Evolutionary conservation across 2,113 vertebrate species (phyloP), one percentile per base, ranked within the genome.

Genomic region (Indicator maculatus): DNA sequence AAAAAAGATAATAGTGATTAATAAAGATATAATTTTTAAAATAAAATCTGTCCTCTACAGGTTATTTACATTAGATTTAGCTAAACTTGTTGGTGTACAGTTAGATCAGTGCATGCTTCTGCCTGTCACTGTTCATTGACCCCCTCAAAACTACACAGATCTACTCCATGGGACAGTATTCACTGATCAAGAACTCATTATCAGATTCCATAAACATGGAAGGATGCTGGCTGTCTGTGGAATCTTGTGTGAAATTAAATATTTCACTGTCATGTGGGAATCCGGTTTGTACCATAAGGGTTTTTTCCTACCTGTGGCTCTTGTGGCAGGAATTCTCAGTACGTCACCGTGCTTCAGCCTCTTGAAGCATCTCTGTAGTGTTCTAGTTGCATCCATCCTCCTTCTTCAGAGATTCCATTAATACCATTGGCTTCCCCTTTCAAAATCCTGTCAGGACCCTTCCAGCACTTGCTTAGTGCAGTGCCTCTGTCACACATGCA

Each of bases 331-430:
- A 80, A 45, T 33, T 9, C 26, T 19, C 1, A 0, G 33, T 67
- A 38, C 33, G 23, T 30, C 53, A 3, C 6, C 23, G 30, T 5
- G 9, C 9, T 23, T 17, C 2, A 1, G 19, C 47, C 11, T 75
- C 66, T 59, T 71, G n/a, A 64, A 69, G 26, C 41, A 24, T 9
- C 10, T 5, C 53, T 0, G 0, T 16, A 39, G 28, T 16, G 6
- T 39, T 63, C 16, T 38, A 19, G 16, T 30, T 47, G 33, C 33
- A 16, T 30, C 14, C 19, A 28, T 27, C 60, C 58, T 72, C 31
- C 44, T 56, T 39, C 41, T 76, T 72, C 63, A 69, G 31, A 53
- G 52, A 14, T 79, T n/a, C 41, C 31, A 9, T 74, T 74, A 71
- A 60, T 1, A 0, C 33, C 60, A 41, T 2, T 2, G 47, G 6